Evolutionary conservation across 2,888 invertebrate species (phyloP).

Genomic region (Epsilonema sp.): DNA sequence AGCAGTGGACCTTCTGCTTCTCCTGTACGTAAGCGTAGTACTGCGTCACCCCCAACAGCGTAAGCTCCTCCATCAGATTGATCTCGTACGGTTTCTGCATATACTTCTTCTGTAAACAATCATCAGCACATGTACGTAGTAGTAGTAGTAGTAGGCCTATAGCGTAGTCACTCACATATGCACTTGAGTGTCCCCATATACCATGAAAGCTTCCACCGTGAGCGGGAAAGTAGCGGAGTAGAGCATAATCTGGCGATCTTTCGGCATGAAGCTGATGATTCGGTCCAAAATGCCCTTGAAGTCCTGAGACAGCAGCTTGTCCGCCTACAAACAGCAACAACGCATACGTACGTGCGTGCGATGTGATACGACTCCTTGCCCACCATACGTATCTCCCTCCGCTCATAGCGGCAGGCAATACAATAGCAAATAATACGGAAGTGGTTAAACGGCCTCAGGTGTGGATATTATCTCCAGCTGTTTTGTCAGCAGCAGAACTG

Average conservation of each 20-base stretch:
- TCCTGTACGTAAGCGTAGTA: conserved; percentile 99
- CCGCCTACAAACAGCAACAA: conserved; percentile 57
- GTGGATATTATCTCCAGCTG: no score
- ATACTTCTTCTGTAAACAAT: conserved; percentile 63
- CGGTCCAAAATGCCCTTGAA: conserved; percentile 97
- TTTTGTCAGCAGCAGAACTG: no score
- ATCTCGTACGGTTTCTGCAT: conserved; percentile 87
- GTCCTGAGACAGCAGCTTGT: conserved; percentile 94
- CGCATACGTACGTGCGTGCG: no score
- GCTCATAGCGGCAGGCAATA: no score
- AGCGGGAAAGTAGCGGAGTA: conserved; percentile 98
- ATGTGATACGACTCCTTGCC: no score
- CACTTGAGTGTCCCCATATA: no score
- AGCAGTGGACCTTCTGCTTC: conserved; percentile 96
- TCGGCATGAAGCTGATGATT: conserved; percentile 75
- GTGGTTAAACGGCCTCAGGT: no score
- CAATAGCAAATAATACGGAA: no score
- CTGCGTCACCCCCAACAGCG: conserved; percentile 95
- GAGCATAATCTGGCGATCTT: conserved; percentile 83
- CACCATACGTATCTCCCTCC: no score
- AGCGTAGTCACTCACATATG: no score
- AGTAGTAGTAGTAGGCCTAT: no score
- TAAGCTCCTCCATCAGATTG: conserved; percentile 97
- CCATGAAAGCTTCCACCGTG: conserved; percentile 94
- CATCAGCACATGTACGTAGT: no score